Percentiles rank a stretch among this genome's conserved stretches.
These are phyloP conservation scores for Hesperophylax magnus DNA, from an alignment of 1,140 invertebrate genomes.

Conservation along the genomic window DNA sequence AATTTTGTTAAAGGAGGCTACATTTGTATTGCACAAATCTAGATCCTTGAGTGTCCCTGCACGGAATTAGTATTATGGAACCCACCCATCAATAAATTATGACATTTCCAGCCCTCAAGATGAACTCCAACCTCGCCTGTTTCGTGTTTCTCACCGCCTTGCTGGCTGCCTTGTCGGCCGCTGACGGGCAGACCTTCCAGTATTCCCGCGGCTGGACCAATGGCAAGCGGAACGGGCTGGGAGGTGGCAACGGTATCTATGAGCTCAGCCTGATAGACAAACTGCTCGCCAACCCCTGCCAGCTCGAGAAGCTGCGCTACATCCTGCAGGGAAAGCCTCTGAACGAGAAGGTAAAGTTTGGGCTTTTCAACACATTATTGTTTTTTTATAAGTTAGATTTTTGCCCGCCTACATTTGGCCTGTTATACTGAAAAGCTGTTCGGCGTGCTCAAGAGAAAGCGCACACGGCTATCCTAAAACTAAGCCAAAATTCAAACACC, in stretches of 20 bases:
- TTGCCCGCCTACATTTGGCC: too few species aligned
- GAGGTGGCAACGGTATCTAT: conserved; percentile 58
- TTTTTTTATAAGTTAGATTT: too few species aligned
- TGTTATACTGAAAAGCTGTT: too few species aligned
- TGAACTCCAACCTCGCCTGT: conserved; percentile 50
- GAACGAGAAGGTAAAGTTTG: conserved; percentile 63
- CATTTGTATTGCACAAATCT: too few species aligned
- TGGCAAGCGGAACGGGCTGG: conserved; percentile 63
- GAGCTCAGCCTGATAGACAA: conserved; percentile 62
- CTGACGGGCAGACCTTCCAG: conserved; percentile 78
- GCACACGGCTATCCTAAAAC: too few species aligned
- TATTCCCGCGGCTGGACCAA: conserved; percentile 84
- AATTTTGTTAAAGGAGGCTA: too few species aligned
- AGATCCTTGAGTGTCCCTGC: too few species aligned
- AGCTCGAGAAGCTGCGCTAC: conserved; percentile 69
- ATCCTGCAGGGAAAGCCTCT: conserved; percentile 68
- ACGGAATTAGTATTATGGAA: too few species aligned
- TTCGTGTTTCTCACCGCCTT: conserved; percentile 38
- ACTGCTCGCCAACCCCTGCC: conserved; percentile 65
- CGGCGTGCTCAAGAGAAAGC: too few species aligned
- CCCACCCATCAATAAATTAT: neutral
- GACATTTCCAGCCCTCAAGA: conserved; percentile 8
- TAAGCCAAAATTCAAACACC: too few species aligned
- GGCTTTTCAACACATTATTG: too few species aligned
- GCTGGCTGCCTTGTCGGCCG: conserved; percentile 59